Conservation (phyloP, 2,113 vertebrate species). For the Proterorhinus semilunaris region DNA sequence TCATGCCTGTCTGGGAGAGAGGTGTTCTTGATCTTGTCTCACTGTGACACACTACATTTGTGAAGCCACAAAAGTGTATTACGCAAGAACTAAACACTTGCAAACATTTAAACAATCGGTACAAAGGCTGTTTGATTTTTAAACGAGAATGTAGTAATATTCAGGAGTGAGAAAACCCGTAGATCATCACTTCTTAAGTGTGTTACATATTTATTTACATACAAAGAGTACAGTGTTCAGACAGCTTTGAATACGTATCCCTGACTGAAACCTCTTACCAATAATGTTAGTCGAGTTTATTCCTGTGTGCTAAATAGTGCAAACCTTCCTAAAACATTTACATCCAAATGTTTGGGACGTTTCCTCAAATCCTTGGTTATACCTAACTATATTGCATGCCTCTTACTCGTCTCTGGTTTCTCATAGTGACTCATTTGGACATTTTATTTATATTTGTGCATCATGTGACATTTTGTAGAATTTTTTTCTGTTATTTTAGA, state of each 20-base stretch:
- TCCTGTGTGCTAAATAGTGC: background rate
- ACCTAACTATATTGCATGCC: background rate
- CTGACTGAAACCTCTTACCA: background rate
- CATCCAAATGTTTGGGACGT: background rate
- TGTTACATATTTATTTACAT: background rate
- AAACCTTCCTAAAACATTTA: background rate
- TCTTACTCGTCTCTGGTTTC: background rate
- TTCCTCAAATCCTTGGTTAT: background rate
- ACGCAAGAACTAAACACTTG: conserved; percentile 8
- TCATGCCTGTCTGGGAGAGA: conserved; percentile 7
- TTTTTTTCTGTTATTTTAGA: background rate
- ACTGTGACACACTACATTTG: background rate
- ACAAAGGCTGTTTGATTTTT: background rate
- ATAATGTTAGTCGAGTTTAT: background rate
- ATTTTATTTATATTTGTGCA: background rate
- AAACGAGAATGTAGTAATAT: background rate
- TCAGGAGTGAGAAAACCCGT: background rate
- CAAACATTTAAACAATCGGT: conserved; percentile 1
- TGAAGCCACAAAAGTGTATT: background rate
- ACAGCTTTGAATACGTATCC: background rate
- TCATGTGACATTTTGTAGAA: conserved; percentile 4
- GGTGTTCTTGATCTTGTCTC: conserved; percentile 4
- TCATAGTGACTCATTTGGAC: background rate
- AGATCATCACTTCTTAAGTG: background rate
- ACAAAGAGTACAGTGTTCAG: background rate